phyloP scores from a whole-genome alignment of 2,888 invertebrate genomes.

The Pinctada fucata region DNA sequence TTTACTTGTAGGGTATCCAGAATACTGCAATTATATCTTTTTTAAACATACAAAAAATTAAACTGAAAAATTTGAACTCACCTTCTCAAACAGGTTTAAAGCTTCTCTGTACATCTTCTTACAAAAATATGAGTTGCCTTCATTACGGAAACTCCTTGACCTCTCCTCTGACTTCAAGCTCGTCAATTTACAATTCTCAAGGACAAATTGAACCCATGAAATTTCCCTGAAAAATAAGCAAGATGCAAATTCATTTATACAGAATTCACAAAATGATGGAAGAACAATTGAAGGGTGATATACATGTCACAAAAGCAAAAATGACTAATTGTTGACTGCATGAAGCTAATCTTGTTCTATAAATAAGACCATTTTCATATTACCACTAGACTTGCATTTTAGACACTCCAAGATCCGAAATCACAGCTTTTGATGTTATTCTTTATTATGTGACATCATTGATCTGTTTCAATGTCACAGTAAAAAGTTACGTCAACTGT shows the following conservation, averaged over 20 bases:
- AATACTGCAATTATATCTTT: too few relatives aligned
- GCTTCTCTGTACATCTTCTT: constrained; percentile 61
- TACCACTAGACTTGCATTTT: too few relatives aligned
- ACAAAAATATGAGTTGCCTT: constrained; percentile 71
- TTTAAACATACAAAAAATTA: too few relatives aligned
- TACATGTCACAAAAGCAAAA: neutral
- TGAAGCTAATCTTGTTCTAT: too few relatives aligned
- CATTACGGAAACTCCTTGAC: constrained; percentile 64
- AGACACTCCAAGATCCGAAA: too few relatives aligned
- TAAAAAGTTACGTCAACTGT: too few relatives aligned
- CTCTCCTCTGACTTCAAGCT: constrained; percentile 65
- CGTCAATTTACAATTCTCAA: constrained; percentile 47
- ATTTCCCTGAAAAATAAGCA: constrained; percentile 43
- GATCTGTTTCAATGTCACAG: too few relatives aligned
- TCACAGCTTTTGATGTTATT: too few relatives aligned
- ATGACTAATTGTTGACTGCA: neutral
- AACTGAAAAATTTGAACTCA: constrained; percentile 16
- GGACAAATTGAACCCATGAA: constrained; percentile 57
- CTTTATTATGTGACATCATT: too few relatives aligned
- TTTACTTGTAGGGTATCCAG: too few relatives aligned
- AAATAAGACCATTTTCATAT: too few relatives aligned
- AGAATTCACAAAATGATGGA: neutral
- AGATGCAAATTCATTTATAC: neutral
- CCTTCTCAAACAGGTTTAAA: constrained; percentile 60
- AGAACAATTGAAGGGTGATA: neutral